Conservation (phyloP, 2,113 vertebrate species). For the human (Homo sapiens) region DNA sequence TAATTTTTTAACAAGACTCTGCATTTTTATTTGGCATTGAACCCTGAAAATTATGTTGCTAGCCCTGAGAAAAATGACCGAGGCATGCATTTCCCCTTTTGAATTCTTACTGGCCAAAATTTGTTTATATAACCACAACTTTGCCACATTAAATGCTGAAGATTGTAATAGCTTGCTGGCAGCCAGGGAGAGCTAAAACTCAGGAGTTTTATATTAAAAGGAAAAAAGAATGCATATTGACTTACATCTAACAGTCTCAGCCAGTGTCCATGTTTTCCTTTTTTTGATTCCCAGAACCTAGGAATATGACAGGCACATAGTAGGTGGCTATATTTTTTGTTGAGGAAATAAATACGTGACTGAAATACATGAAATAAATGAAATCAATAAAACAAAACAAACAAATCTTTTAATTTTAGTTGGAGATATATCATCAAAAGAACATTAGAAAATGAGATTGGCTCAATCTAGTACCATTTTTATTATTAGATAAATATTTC, state of each 20-base stretch:
- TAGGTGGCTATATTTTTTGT: neutral
- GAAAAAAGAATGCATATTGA: neutral
- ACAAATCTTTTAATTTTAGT: neutral
- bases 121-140: neutral
- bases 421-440: neutral
- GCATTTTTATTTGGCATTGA: neutral
- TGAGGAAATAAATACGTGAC: neutral
- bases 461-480: neutral
- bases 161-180: neutral
- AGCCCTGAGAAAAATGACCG: neutral
- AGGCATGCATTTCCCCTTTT: neutral
- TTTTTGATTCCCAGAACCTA: neutral
- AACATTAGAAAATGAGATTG: neutral
- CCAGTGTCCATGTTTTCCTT: neutral
- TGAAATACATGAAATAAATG: neutral
- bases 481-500: neutral
- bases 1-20: neutral
- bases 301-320: neutral
- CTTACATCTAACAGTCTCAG: neutral
- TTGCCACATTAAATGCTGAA: neutral
- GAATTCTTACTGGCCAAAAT: neutral
- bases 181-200: neutral
- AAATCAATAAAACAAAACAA: neutral
- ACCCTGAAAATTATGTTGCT: neutral
- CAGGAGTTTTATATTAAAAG: neutral